Conservation (phyloP, 2,113 vertebrate species). For the Hypocryptadius cinnamomeus region DNA sequence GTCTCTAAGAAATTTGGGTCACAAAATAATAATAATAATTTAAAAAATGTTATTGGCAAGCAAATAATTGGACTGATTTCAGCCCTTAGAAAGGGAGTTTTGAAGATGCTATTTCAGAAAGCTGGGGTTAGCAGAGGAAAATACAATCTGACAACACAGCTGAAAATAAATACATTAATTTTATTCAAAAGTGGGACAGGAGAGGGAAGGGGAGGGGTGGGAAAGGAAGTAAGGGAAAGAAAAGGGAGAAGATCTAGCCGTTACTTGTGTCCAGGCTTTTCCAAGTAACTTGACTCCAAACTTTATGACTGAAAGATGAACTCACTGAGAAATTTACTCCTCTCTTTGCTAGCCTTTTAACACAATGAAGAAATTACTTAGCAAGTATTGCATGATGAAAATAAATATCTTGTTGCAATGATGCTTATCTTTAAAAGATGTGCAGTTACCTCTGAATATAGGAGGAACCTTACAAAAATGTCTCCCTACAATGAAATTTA, state of each 20-base stretch:
- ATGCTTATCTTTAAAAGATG: not conserved
- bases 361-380: not conserved
- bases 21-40: not conserved
- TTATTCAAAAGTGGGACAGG: not conserved
- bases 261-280: not conserved
- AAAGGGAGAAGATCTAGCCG: not conserved
- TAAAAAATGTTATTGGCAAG: not conserved
- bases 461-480: not conserved
- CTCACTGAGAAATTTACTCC: not conserved
- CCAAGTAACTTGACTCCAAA: not conserved
- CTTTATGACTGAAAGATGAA: not conserved
- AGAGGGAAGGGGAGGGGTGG: not conserved
- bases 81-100: not conserved
- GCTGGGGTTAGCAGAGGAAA: not conserved
- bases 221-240: not conserved
- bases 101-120: not conserved
- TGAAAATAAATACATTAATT: not conserved
- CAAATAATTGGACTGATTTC: not conserved
- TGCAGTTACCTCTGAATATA: not conserved
- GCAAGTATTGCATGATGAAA: not conserved
- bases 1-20: not conserved
- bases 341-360: not conserved
- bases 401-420: not conserved
- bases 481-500: not conserved
- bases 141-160: not conserved